A percentile compares a stretch with the other conserved stretches of the same genome.
Evolutionary conservation across 1,140 invertebrate species (phyloP).

Genomic region (Temnothorax longispinosus): DNA sequence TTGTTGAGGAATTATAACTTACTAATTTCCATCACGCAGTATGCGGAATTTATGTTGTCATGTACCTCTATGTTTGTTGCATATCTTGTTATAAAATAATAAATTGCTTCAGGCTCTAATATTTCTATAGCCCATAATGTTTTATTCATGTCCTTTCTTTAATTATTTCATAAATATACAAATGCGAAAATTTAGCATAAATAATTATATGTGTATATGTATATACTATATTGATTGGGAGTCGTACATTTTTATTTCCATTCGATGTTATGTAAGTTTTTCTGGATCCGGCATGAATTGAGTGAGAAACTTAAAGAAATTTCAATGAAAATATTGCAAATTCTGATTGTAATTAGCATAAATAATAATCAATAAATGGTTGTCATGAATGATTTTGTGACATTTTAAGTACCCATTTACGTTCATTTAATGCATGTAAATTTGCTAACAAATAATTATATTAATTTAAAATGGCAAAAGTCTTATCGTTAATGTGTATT

Average conservation of each 20-base stretch:
- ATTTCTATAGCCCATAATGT: constrained; percentile 43
- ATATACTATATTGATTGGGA: neutral
- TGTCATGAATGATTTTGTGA: constrained; percentile 46
- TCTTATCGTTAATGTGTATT: too few species aligned
- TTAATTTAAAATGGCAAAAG: neutral
- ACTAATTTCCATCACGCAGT: constrained; percentile 20
- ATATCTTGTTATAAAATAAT: constrained; percentile 71
- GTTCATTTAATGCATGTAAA: neutral
- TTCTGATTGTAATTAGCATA: constrained; percentile 44
- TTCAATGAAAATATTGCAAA: neutral
- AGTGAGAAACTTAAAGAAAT: constrained; percentile 23
- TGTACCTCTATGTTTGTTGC: constrained; percentile 49
- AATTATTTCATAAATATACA: constrained; percentile 3
- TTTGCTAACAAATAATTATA: neutral
- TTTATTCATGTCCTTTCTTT: constrained; percentile 44
- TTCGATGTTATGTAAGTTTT: constrained; percentile 1
- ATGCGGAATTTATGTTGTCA: constrained; percentile 16
- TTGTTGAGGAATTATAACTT: neutral
- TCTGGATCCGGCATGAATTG: neutral
- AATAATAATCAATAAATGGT: constrained; percentile 36
- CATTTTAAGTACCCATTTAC: constrained; percentile 12
- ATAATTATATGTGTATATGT: neutral
- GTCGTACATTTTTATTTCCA: neutral
- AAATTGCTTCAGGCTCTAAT: constrained; percentile 43
- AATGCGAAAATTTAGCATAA: constrained; percentile 20